These are phyloP conservation scores for Ammodramus savannarum DNA, from an alignment of 2,113 vertebrate species.

Conservation along the genomic window DNA sequence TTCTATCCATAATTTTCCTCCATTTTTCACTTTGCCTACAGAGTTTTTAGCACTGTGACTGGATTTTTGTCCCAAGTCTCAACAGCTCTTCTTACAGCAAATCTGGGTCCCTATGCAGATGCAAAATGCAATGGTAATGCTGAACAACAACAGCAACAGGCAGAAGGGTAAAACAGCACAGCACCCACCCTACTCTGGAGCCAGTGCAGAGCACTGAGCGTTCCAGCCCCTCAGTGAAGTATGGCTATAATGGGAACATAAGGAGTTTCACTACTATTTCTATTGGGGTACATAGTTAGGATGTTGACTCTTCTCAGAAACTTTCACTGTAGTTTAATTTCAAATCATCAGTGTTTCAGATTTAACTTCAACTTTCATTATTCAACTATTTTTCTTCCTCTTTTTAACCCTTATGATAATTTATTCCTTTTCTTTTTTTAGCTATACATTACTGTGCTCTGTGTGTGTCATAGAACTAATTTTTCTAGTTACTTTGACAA, in stretches of 20 bases:
- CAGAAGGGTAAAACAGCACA: not conserved
- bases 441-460: not conserved
- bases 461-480: not conserved
- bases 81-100: not conserved
- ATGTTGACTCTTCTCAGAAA: not conserved
- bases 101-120: not conserved
- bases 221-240: not conserved
- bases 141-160: not conserved
- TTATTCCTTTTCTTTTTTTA: not conserved
- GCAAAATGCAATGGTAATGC: not conserved
- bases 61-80: not conserved
- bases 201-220: not conserved
- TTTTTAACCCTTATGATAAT: not conserved
- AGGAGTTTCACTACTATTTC: not conserved
- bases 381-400: not conserved
- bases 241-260: not conserved
- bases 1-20: not conserved
- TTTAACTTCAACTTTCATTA: not conserved
- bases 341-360: not conserved
- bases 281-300: not conserved
- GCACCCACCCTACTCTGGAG: not conserved
- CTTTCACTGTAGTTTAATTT: not conserved
- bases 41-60: not conserved
- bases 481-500: slow-evolving; percentile 52
- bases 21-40: not conserved